Conservation (phyloP, 2,113 vertebrate species). For the Calypte anna region DNA sequence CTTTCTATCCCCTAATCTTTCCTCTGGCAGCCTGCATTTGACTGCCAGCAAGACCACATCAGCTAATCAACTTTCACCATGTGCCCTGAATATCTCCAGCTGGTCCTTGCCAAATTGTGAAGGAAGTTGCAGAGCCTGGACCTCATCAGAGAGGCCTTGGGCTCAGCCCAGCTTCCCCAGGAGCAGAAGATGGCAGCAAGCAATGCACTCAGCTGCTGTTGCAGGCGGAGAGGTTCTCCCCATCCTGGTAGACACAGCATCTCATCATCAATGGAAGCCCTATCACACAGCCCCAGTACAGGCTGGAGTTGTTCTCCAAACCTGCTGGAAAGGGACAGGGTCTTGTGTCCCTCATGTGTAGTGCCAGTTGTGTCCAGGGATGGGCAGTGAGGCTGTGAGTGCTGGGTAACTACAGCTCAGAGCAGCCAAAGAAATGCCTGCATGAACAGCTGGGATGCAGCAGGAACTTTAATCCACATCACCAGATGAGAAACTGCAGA, state of each 20-base stretch:
- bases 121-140: background rate
- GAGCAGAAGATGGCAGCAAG: accelerated
- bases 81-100: background rate
- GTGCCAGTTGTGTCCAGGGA: background rate
- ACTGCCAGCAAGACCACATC: background rate
- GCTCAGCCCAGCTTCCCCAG: accelerated
- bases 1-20: background rate
- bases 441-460: background rate
- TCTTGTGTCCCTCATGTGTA: background rate
- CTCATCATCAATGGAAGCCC: background rate
- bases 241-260: background rate
- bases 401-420: background rate
- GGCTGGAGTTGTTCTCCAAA: background rate
- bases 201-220: accelerated
- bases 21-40: background rate
- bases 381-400: background rate
- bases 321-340: background rate
- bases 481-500: background rate
- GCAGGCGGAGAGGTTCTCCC: background rate
- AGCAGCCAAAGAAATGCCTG: background rate
- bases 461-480: background rate
- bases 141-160: background rate
- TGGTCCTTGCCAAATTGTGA: background rate
- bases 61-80: background rate
- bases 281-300: background rate